These are phyloP conservation scores for Prionchulus punctatus DNA, from an alignment of 2,888 invertebrate genomes.

Conservation along the genomic window DNA sequence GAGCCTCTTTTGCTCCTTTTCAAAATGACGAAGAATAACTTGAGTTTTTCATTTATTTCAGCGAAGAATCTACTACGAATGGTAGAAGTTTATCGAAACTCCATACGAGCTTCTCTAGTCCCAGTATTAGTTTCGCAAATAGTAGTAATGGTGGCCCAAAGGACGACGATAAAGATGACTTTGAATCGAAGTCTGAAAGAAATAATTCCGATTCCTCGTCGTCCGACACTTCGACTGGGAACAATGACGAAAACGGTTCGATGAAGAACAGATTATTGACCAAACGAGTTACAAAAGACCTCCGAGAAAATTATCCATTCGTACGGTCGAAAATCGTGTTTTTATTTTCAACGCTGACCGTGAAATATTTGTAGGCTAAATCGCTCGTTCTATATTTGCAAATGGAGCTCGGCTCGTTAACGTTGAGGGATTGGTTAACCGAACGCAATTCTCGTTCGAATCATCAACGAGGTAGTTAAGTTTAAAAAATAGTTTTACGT, in stretches of 20 bases:
- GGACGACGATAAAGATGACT: background rate
- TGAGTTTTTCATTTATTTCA: background rate
- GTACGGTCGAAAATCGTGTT: too few relatives aligned
- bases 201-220: background rate
- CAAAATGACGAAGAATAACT: background rate
- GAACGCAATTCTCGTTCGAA: conserved; percentile 21
- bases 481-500: background rate
- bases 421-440: conserved; percentile 31
- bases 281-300: too few relatives aligned
- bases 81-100: background rate
- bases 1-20: too few relatives aligned
- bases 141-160: too few relatives aligned
- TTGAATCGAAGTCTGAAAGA: background rate
- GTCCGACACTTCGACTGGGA: background rate
- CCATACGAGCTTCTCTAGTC: background rate
- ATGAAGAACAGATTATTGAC: too few relatives aligned
- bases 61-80: background rate
- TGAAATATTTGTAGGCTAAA: background rate
- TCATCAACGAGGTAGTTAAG: background rate
- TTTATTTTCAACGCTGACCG: too few relatives aligned
- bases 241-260: too few relatives aligned
- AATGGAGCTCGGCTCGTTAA: conserved; percentile 36
- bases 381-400: conserved; percentile 32
- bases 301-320: too few relatives aligned
- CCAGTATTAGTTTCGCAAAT: background rate